Percentiles rank a stretch among this genome's conserved stretches.
These are phyloP conservation scores for Zapus hudsonius DNA, from an alignment of 2,113 vertebrate species.

Conservation along the genomic window DNA sequence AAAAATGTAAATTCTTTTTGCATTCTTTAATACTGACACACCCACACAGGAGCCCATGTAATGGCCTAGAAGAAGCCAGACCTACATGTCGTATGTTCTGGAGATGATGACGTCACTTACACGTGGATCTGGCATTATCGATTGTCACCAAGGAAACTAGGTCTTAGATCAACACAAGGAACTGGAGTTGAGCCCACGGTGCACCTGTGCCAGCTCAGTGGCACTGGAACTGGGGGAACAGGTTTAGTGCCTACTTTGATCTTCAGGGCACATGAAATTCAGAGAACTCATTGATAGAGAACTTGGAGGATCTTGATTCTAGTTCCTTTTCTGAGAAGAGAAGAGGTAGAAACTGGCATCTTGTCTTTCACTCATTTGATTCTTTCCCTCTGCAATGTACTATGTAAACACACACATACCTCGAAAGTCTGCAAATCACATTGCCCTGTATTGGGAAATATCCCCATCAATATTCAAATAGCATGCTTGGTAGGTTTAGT, in stretches of 20 bases:
- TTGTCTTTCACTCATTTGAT: slow-evolving; percentile 8
- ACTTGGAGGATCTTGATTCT: not conserved
- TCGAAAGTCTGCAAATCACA: not conserved
- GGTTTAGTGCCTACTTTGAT: slow-evolving; percentile 71
- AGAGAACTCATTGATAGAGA: not conserved
- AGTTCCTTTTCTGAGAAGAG: slow-evolving; percentile 38
- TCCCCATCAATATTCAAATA: not conserved
- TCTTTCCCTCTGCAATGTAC: too few relatives aligned
- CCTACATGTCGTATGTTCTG: not conserved
- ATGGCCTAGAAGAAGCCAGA: not conserved
- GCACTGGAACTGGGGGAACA: slow-evolving; percentile 68
- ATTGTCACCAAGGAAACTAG: slow-evolving; percentile 46
- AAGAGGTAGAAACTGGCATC: not conserved
- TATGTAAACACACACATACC: too few relatives aligned
- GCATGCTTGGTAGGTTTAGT: not conserved
- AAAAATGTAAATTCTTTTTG: not conserved
- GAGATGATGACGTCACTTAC: slow-evolving; percentile 4
- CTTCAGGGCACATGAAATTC: not conserved
- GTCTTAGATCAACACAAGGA: slow-evolving; percentile 30
- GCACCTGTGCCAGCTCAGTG: slow-evolving; percentile 39
- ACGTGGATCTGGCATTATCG: not conserved
- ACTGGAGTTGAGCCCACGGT: slow-evolving; percentile 20
- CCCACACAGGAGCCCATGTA: not conserved
- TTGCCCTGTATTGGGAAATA: not conserved
- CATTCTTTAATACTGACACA: not conserved